Conservation (phyloP, 2,888 invertebrate genomes). For the Melitaea athalia region DNA sequence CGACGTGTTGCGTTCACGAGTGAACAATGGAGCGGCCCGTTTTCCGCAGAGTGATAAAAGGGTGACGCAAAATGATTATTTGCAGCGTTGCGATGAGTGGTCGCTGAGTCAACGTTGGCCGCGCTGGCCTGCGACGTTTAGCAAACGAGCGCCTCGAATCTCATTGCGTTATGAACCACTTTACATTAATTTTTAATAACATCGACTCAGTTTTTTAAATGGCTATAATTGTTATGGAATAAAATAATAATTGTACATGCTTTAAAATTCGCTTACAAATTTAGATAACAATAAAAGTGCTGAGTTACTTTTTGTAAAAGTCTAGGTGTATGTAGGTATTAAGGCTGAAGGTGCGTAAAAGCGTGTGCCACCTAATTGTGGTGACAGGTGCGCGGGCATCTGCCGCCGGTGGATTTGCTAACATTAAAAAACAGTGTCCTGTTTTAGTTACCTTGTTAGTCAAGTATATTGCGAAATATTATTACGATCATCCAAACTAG, state of each 20-base stretch:
- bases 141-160: conserved; percentile 31
- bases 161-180: conserved; percentile 37
- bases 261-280: neutral
- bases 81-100: conserved; percentile 79
- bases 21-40: conserved; percentile 68
- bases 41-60: conserved; percentile 74
- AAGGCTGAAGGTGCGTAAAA: conserved; percentile 51
- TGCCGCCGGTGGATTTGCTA: conserved; percentile 64
- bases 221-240: neutral
- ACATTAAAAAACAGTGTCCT: conserved; percentile 56
- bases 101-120: conserved; percentile 73
- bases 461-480: conserved; percentile 49
- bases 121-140: conserved; percentile 31
- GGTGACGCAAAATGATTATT: conserved; percentile 81
- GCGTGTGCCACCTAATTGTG: conserved; percentile 74
- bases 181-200: conserved; percentile 35
- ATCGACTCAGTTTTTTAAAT: conserved; percentile 8
- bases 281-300: neutral
- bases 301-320: neutral
- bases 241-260: neutral
- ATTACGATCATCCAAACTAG: conserved; percentile 51
- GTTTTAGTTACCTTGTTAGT: conserved; percentile 46
- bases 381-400: conserved; percentile 75
- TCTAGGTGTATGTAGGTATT: conserved; percentile 29
- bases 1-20: conserved; percentile 48